These are phyloP conservation scores for Eudorcas thomsonii DNA, from an alignment of 2,113 vertebrate genomes.

Conservation along the genomic window DNA sequence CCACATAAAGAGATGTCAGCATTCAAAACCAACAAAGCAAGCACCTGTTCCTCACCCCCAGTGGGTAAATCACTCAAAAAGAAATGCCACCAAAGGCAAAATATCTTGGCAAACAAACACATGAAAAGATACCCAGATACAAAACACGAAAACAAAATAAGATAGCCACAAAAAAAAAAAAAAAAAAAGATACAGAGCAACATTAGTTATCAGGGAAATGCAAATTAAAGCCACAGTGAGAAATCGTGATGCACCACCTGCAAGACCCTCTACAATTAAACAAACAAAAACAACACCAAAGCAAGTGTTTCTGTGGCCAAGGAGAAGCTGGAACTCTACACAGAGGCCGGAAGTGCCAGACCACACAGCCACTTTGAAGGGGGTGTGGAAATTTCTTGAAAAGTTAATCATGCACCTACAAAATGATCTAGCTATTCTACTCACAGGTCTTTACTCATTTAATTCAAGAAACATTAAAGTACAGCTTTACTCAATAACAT, in stretches of 20 bases:
- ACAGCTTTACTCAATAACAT: neutral
- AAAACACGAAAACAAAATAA: neutral
- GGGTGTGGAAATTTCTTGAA: neutral
- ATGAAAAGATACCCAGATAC: neutral
- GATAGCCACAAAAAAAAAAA: neutral
- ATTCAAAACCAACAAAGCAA: neutral
- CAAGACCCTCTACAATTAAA: neutral
- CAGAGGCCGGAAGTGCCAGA: neutral
- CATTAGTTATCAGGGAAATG: neutral
- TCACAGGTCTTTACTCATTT: neutral
- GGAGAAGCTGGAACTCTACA: neutral
- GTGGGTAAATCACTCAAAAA: neutral
- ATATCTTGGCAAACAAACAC: neutral
- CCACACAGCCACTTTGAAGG: neutral
- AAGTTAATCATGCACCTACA: neutral
- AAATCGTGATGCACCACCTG: rapidly evolving
- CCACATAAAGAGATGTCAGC: neutral
- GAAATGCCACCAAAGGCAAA: neutral
- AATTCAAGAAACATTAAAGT: neutral
- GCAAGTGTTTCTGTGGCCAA: neutral
- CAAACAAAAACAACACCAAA: neutral
- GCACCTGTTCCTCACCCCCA: neutral
- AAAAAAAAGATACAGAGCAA: neutral
- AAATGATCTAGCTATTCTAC: neutral
- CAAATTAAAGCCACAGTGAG: neutral